A percentile compares a stretch with the other conserved stretches of the same genome.
phyloP scores from a whole-genome alignment of 1,140 invertebrate species.

The Drosophila ananassae region DNA sequence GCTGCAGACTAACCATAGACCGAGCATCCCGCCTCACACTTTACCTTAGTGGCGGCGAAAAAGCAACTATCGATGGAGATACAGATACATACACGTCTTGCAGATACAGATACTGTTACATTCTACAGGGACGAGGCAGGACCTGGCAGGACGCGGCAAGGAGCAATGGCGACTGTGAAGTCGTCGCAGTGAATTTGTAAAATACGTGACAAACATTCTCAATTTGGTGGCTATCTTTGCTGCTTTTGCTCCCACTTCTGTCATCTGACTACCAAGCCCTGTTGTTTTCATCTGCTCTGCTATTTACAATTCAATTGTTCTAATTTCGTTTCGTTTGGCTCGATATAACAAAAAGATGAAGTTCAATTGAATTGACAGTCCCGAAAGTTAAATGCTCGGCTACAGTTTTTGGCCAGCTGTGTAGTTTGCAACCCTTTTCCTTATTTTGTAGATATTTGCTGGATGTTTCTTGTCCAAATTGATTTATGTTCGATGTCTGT shows the following conservation, averaged over 20 bases:
- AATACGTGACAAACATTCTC: slow-evolving; percentile 82
- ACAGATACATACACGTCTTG: slow-evolving; percentile 56
- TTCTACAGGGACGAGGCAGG: slow-evolving; percentile 18
- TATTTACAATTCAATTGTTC: slow-evolving; percentile 83
- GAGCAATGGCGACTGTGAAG: slow-evolving; percentile 4
- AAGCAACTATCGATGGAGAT: slow-evolving; percentile 35
- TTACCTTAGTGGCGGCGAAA: slow-evolving; percentile 13
- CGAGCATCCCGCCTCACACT: not conserved
- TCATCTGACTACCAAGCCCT: slow-evolving; percentile 16
- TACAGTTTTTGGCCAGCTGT: slow-evolving; percentile 36
- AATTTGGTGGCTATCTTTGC: slow-evolving; percentile 57
- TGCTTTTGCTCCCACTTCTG: slow-evolving; percentile 7
- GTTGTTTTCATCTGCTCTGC: slow-evolving; percentile 46
- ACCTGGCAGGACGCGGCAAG: slow-evolving; percentile 41
- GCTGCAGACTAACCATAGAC: slow-evolving; percentile 57
- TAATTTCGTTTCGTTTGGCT: slow-evolving; percentile 66
- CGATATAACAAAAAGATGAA: slow-evolving; percentile 55
- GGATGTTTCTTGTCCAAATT: slow-evolving; percentile 66
- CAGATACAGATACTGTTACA: slow-evolving; percentile 42
- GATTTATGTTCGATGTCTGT: slow-evolving; percentile 61
- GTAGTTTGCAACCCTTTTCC: slow-evolving; percentile 11
- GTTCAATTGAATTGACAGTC: slow-evolving; percentile 78
- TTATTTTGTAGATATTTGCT: slow-evolving; percentile 13
- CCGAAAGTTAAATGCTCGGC: slow-evolving; percentile 69
- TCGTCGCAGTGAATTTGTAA: slow-evolving; percentile 81